Evolutionary conservation across 2,888 invertebrate species (phyloP).

Genomic region (Iselma pallidipennis): DNA sequence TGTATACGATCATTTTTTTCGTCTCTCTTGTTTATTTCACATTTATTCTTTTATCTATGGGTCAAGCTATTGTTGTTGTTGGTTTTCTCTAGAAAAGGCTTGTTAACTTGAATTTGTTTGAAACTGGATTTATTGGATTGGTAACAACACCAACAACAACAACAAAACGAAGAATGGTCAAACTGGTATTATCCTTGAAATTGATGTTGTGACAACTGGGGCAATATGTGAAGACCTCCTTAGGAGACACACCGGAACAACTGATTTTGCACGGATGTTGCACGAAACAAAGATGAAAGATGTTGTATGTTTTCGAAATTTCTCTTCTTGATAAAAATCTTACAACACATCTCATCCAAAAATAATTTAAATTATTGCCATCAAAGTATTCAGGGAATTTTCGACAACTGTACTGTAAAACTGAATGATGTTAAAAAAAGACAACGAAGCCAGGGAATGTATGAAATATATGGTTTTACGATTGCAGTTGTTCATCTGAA

Average conservation of each 20-base stretch:
- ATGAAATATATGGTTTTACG: no score
- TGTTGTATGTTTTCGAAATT: background rate
- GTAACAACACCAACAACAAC: background rate
- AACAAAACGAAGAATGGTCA: background rate
- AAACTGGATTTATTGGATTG: constrained; percentile 12
- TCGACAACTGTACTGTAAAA: background rate
- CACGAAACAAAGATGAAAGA: background rate
- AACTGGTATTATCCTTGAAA: constrained; percentile 23
- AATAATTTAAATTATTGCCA: background rate
- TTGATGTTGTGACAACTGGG: constrained; percentile 25
- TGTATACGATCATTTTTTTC: constrained; percentile 41
- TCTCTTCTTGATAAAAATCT: background rate
- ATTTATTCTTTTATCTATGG: constrained; percentile 34
- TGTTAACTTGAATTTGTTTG: background rate
- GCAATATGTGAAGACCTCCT: background rate
- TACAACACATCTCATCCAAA: no score
- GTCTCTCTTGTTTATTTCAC: constrained; percentile 46
- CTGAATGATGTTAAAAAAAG: no score
- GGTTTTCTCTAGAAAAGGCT: constrained; percentile 39
- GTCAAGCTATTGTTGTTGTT: constrained; percentile 37
- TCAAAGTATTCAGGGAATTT: background rate
- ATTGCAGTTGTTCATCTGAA: background rate
- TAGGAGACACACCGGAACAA: background rate
- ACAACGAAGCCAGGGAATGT: no score
- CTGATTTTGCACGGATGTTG: background rate